These are phyloP conservation scores for Brachionus rubens DNA, from an alignment of 1,140 invertebrate genomes.

Conservation along the genomic window DNA sequence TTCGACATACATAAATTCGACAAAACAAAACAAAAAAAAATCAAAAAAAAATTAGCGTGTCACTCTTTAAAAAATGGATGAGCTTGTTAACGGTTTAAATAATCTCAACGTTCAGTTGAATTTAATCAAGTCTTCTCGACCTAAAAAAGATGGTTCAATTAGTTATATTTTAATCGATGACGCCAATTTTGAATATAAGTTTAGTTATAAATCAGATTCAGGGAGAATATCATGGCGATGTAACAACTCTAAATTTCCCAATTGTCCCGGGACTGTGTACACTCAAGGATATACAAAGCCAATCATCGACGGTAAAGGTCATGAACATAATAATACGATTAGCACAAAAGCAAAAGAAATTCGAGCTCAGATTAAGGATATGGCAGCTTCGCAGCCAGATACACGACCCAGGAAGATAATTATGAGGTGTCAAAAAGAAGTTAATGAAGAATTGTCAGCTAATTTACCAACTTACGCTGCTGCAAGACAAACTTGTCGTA, in stretches of 20 bases:
- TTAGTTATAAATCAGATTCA: neutral
- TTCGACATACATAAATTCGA: neutral
- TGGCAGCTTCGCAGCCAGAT: constrained; percentile 21
- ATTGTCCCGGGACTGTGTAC: constrained; percentile 2
- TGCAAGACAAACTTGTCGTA: neutral
- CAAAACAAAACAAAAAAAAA: too few relatives aligned
- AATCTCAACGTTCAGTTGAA: neutral
- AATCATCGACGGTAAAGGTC: neutral
- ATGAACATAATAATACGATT: constrained; percentile 22
- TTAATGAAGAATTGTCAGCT: neutral
- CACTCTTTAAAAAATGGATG: neutral
- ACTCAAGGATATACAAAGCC: neutral
- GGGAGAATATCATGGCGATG: constrained; percentile 23
- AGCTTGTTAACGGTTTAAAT: neutral
- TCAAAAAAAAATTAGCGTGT: too few relatives aligned
- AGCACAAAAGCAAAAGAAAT: constrained; percentile 11
- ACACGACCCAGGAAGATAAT: constrained; percentile 19
- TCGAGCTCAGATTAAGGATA: constrained; percentile 23
- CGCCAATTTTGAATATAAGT: constrained; percentile 5
- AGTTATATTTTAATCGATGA: constrained; percentile 7
- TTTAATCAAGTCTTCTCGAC: neutral
- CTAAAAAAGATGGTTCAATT: neutral
- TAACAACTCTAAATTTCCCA: constrained; percentile 8
- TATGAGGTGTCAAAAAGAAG: constrained; percentile 8
- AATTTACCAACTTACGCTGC: constrained; percentile 22